Percentiles rank a stretch among this genome's conserved stretches.
phyloP scores from a whole-genome alignment of 2,797 vertebrate species.

The Enteromius thamalakanensis region DNA sequence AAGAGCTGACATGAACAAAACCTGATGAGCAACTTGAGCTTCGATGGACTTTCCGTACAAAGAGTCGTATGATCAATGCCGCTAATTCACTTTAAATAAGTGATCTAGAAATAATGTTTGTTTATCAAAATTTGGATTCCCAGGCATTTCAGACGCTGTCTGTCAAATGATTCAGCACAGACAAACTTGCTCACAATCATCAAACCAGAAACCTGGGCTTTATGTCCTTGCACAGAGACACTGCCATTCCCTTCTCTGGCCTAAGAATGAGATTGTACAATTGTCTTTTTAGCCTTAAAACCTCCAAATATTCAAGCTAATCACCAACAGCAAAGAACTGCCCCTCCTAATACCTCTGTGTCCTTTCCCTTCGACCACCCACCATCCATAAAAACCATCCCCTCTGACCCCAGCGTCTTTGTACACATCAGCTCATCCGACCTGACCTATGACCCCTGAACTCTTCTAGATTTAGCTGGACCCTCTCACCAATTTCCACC shows the following conservation, averaged over 20 bases:
- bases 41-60: neutral
- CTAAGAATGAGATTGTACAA: slow-evolving; percentile 14
- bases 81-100: neutral
- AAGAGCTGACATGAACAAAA: slow-evolving; percentile 24
- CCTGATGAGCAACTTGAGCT: neutral
- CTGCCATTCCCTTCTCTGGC: slow-evolving; percentile 28
- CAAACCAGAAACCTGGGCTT: slow-evolving; percentile 18
- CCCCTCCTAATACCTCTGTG: slow-evolving; percentile 27
- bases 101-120: neutral
- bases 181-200: slow-evolving; percentile 5
- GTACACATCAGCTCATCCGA: neutral
- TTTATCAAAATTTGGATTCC: neutral
- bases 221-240: slow-evolving; percentile 24
- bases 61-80: slow-evolving; percentile 27
- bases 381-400: neutral
- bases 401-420: slow-evolving; percentile 7
- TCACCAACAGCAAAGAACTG: slow-evolving; percentile 43
- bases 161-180: slow-evolving; percentile 6
- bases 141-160: slow-evolving; percentile 15
- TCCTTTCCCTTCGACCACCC: slow-evolving; percentile 9
- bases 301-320: slow-evolving; percentile 22
- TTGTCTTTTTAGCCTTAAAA: slow-evolving; percentile 37
- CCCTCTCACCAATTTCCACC: neutral
- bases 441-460: slow-evolving; percentile 16
- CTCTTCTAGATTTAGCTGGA: neutral